Conservation (phyloP, 2,797 vertebrate genomes). For the Liasis olivaceus region DNA sequence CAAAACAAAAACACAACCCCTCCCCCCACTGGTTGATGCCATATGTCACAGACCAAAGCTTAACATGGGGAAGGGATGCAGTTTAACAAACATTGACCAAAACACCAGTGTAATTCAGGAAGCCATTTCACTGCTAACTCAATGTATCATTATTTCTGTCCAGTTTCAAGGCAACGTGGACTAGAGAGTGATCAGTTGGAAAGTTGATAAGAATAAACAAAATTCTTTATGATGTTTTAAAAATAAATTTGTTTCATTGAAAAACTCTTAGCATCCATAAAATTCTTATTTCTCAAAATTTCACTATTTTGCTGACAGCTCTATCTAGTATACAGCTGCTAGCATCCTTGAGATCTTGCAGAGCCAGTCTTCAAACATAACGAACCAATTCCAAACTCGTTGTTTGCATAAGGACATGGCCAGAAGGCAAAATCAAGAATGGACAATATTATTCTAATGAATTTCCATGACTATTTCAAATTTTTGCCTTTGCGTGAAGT, state of each 20-base stretch:
- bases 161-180: background rate
- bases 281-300: background rate
- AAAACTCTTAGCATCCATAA: background rate
- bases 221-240: background rate
- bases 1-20: too few species aligned
- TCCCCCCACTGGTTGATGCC: background rate
- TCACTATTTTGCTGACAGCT: background rate
- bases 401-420: background rate
- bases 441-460: background rate
- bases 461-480: background rate
- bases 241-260: background rate
- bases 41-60: background rate
- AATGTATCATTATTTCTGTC: background rate
- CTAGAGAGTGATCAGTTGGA: background rate
- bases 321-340: background rate
- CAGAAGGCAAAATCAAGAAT: background rate
- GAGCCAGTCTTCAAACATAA: background rate
- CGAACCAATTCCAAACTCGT: background rate
- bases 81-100: background rate
- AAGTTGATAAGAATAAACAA: background rate
- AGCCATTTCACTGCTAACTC: background rate
- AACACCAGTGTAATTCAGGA: background rate
- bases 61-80: background rate
- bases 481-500: background rate
- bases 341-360: background rate